These are phyloP conservation scores for Amphipoea lucens DNA, from an alignment of 2,888 invertebrate genomes.

Conservation along the genomic window DNA sequence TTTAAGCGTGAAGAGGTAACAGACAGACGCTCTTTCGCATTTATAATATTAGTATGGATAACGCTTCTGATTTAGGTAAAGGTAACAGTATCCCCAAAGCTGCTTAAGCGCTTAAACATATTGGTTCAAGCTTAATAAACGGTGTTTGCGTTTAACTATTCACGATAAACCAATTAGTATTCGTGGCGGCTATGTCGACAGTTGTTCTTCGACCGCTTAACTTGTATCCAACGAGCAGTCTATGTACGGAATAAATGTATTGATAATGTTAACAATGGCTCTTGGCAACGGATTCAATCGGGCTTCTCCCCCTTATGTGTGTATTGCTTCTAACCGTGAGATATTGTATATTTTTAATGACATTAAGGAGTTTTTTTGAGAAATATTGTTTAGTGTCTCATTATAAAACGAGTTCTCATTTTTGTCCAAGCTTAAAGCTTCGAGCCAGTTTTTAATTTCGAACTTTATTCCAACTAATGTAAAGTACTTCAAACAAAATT, in stretches of 20 bases:
- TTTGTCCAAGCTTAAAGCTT: neutral
- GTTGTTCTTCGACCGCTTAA: slow-evolving; percentile 59
- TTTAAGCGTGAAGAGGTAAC: too few species aligned
- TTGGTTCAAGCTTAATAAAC: slow-evolving; percentile 50
- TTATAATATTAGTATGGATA: neutral
- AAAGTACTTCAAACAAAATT: neutral
- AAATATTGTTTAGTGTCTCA: neutral
- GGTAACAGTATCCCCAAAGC: slow-evolving; percentile 44
- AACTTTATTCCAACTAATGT: neutral
- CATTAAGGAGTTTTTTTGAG: neutral
- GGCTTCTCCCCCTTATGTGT: slow-evolving; percentile 27
- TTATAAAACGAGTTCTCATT: neutral
- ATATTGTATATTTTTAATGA: neutral
- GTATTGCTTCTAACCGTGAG: neutral
- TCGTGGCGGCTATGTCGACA: slow-evolving; percentile 66
- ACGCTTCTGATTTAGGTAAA: neutral
- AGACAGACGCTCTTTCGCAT: too few species aligned
- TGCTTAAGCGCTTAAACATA: slow-evolving; percentile 63
- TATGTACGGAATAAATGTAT: slow-evolving; percentile 46
- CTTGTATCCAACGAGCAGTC: slow-evolving; percentile 47
- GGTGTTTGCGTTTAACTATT: slow-evolving; percentile 59
- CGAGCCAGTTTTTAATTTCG: neutral
- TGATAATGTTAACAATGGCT: slow-evolving; percentile 34
- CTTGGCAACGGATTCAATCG: slow-evolving; percentile 20
- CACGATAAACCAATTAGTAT: slow-evolving; percentile 82